A percentile compares a stretch with the other conserved stretches of the same genome.
phyloP scores from a whole-genome alignment of 2,888 invertebrate genomes.

The Priapulus caudatus region DNA sequence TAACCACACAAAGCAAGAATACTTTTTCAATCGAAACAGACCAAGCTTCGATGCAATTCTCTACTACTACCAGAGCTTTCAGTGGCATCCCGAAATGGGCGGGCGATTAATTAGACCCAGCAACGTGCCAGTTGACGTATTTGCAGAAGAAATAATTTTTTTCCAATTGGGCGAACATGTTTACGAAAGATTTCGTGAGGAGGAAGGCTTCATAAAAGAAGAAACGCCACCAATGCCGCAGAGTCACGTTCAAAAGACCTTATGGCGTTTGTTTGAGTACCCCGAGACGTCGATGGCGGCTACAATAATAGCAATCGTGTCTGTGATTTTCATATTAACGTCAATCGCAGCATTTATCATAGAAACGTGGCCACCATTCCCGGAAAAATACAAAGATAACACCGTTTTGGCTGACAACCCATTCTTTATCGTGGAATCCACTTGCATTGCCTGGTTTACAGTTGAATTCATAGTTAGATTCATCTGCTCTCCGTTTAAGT shows the following conservation, averaged over 20 bases:
- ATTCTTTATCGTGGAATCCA: constrained; percentile 33
- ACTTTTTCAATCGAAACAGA: constrained; percentile 36
- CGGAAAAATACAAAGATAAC: neutral
- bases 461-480: constrained; percentile 32
- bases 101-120: constrained; percentile 34
- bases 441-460: constrained; percentile 37
- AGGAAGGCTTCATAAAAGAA: constrained; percentile 33
- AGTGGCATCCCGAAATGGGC: no score
- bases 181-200: constrained; percentile 29
- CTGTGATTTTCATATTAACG: constrained; percentile 30
- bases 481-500: constrained; percentile 28
- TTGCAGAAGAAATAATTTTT: constrained; percentile 36
- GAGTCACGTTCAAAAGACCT: constrained; percentile 18
- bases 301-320: constrained; percentile 30
- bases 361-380: constrained; percentile 18
- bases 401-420: constrained; percentile 18
- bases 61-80: constrained; percentile 38
- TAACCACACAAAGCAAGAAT: constrained; percentile 31
- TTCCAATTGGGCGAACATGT: constrained; percentile 31
- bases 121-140: constrained; percentile 37
- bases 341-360: constrained; percentile 35
- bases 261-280: constrained; percentile 34
- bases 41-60: constrained; percentile 36
- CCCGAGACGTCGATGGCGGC: constrained; percentile 32
- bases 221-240: constrained; percentile 20